These are phyloP conservation scores for Cecidostiba fungosa DNA, from an alignment of 2,888 invertebrate genomes.

Conservation along the genomic window DNA sequence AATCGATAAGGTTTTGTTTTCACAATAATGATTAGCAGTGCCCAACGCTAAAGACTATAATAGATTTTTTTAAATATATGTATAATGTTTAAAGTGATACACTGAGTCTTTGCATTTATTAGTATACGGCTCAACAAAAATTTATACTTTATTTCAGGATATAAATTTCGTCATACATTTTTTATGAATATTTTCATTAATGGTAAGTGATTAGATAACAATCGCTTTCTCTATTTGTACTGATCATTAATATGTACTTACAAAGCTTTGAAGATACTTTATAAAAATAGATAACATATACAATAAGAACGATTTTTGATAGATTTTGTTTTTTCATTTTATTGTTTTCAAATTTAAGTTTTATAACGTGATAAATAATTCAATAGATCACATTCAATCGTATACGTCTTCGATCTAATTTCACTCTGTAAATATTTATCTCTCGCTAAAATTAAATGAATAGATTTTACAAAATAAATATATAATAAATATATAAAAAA, in stretches of 20 bases:
- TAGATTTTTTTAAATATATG: slow-evolving; percentile 27
- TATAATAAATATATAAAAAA: slow-evolving; percentile 24
- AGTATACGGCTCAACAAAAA: slow-evolving; percentile 60
- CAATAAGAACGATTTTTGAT: slow-evolving; percentile 34
- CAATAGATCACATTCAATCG: slow-evolving; percentile 41
- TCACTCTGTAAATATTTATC: background rate
- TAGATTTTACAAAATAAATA: slow-evolving; percentile 28
- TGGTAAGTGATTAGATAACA: slow-evolving; percentile 35
- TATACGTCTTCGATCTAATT: slow-evolving; percentile 52
- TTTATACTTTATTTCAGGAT: slow-evolving; percentile 45
- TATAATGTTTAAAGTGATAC: slow-evolving; percentile 37
- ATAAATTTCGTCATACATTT: slow-evolving; percentile 28
- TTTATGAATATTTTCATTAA: slow-evolving; percentile 38
- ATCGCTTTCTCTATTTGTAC: slow-evolving; percentile 50
- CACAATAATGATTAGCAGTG: slow-evolving; percentile 42
- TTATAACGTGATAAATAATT: slow-evolving; percentile 42
- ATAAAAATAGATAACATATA: slow-evolving; percentile 61
- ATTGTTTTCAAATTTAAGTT: slow-evolving; percentile 24
- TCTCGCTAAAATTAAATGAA: background rate
- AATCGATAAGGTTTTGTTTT: slow-evolving; percentile 13
- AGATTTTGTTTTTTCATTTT: slow-evolving; percentile 24
- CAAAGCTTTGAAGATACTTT: slow-evolving; percentile 51
- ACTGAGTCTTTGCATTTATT: slow-evolving; percentile 47
- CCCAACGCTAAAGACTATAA: slow-evolving; percentile 39
- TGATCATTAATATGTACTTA: slow-evolving; percentile 45